Conservation (phyloP, 2,888 invertebrate genomes). For the Ormyrus thymus region DNA sequence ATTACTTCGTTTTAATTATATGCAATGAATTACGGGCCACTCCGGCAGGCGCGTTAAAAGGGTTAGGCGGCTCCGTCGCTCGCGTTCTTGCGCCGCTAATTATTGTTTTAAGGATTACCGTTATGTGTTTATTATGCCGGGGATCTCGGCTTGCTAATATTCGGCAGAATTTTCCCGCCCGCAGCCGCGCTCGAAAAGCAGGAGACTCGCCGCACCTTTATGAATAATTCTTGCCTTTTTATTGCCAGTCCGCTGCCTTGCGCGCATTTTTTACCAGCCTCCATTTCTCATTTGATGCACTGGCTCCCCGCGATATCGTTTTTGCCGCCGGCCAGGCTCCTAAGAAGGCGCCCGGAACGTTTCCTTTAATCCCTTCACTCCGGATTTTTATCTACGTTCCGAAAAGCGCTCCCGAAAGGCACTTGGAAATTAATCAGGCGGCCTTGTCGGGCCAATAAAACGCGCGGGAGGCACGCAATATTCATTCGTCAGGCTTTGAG, state of each 20-base stretch:
- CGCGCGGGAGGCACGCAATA: no score
- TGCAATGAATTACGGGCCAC: conserved; percentile 30
- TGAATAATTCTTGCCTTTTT: conserved; percentile 71
- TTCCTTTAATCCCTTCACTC: no score
- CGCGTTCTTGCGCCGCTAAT: conserved; percentile 67
- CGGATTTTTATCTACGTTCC: no score
- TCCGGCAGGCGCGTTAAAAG: neutral
- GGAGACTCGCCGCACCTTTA: conserved; percentile 61
- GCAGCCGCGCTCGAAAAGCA: conserved; percentile 38
- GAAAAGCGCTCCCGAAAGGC: no score
- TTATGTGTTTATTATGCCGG: conserved; percentile 74
- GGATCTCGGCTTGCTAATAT: conserved; percentile 60
- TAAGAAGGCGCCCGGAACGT: no score
- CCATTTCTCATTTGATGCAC: neutral
- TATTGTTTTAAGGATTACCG: conserved; percentile 75
- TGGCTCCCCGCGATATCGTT: neutral
- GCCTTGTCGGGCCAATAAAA: no score
- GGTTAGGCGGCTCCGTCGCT: conserved; percentile 15
- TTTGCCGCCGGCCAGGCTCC: neutral
- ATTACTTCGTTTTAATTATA: conserved; percentile 50
- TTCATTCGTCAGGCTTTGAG: no score
- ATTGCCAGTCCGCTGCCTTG: conserved; percentile 15
- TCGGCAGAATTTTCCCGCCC: conserved; percentile 69
- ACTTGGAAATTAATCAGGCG: no score
- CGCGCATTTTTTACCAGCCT: neutral